Percentiles rank a stretch among this genome's conserved stretches.
Conservation (phyloP, 2,797 vertebrate species). For the Chanos chanos region DNA sequence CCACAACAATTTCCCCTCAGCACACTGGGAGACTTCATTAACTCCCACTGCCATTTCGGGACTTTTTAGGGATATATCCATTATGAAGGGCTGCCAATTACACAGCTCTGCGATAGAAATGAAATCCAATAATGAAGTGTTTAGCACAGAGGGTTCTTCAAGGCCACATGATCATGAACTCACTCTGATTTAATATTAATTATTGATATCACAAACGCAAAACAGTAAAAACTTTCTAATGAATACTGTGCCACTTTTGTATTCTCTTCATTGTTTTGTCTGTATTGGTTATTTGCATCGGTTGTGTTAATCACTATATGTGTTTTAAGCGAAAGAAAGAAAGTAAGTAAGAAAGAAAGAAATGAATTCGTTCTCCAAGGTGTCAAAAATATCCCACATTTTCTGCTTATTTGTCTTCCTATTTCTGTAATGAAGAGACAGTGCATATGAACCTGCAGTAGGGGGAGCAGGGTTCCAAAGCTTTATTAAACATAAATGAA, state of each 20-base stretch:
- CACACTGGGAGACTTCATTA: slow-evolving; percentile 77
- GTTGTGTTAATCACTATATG: too few species aligned
- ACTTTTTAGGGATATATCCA: slow-evolving; percentile 47
- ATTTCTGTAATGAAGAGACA: too few species aligned
- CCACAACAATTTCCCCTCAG: slow-evolving; percentile 72
- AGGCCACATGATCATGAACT: slow-evolving; percentile 33
- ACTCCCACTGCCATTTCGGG: slow-evolving; percentile 72
- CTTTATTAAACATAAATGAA: not conserved
- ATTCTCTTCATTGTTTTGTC: too few species aligned
- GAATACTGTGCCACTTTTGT: too few species aligned
- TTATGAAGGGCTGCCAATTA: slow-evolving; percentile 43
- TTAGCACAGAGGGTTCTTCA: slow-evolving; percentile 34
- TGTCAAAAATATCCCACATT: too few species aligned
- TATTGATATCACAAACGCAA: too few species aligned
- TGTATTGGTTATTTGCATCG: too few species aligned
- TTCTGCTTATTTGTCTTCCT: too few species aligned
- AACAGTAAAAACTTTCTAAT: too few species aligned
- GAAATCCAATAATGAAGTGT: slow-evolving; percentile 44
- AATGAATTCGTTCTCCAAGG: too few species aligned
- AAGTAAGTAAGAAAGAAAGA: too few species aligned
- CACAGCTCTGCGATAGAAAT: slow-evolving; percentile 37
- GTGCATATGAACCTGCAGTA: not conserved
- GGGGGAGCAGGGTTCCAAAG: not conserved
- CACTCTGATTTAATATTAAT: slow-evolving; percentile 26
- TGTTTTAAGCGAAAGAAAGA: too few species aligned